Evolutionary conservation across 2,113 vertebrate genomes (phyloP), one percentile per base, ranked within the genome.

Genomic region (Helogale parvula): DNA sequence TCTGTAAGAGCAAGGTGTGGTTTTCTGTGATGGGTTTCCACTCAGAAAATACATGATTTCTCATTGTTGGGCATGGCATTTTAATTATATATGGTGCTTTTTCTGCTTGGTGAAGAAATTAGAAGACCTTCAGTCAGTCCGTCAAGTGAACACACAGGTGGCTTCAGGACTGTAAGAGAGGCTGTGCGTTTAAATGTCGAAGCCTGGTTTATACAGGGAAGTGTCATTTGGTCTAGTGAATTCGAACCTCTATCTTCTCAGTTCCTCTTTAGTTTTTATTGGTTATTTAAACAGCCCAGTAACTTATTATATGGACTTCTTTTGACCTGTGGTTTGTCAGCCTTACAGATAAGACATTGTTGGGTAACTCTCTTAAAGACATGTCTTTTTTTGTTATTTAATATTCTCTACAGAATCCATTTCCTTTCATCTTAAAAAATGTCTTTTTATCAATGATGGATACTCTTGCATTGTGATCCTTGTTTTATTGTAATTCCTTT

Each of bases 261-360:
- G 60, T 93, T 94, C 93, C 82, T 95, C 57, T 12, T 93, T 63
- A 10, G 33, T 85, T 68, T 93, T 91, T 96, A 47, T 33, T 97
- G 82, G 71, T 93, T 90, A 83, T 91, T 92, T 96, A 88, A 94
- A 80, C 72, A 96, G 57, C 71, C 87, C 71, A 14, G 86, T 50
- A 76, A 80, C 17, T 96, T 86, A 27, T 21, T 84, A 45, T 38
- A 27, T 86, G 88, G 69, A 87, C 60, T 84, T 83, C 38, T 72
- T 94, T 93, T 90, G 82, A 88, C 31, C 45, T 93, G 65, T 77
- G 79, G 7, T 86, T 91, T 94, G n/a, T 72, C 31, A 91, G 57
- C 50, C 38, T 84, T 74, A 90, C 9, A 84, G 68, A 85, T 77
- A 79, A 94, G 74, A 63, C 17, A 38, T 71, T 92, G 60, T 33